These are phyloP conservation scores for Drosophila ficusphila DNA, from an alignment of 1,140 invertebrate genomes.

Conservation along the genomic window DNA sequence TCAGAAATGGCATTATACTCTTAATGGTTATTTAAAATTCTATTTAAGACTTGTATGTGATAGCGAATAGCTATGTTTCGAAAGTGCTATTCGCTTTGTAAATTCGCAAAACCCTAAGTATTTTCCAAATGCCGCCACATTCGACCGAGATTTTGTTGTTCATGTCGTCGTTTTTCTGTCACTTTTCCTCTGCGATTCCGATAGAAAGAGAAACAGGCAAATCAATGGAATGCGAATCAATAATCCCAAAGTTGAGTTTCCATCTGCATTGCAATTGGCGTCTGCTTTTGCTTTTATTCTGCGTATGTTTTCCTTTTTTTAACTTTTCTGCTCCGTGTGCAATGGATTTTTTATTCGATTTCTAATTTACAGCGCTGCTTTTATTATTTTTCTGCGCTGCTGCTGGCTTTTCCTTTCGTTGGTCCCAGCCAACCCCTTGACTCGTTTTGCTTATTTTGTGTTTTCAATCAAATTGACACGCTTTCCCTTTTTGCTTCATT, in stretches of 20 bases:
- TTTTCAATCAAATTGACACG: conserved; percentile 68
- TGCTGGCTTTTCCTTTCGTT: conserved; percentile 40
- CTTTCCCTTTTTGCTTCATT: conserved; percentile 51
- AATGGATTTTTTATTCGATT: conserved; percentile 9
- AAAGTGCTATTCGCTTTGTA: neutral
- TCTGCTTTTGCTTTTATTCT: conserved; percentile 20
- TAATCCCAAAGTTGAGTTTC: conserved; percentile 35
- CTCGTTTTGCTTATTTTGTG: conserved; percentile 29
- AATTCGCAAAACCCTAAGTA: neutral
- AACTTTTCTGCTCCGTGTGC: conserved; percentile 4
- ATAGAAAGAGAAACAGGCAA: conserved; percentile 10
- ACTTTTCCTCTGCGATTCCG: conserved; percentile 1
- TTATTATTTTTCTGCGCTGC: conserved; percentile 10
- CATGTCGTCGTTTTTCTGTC: neutral
- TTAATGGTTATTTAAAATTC: neutral
- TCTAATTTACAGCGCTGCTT: neutral
- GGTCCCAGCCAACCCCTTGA: conserved; percentile 11
- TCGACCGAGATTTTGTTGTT: conserved; percentile 5
- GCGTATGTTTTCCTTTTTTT: conserved; percentile 20
- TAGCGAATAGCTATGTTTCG: neutral
- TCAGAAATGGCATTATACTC: too few species aligned
- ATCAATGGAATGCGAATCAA: conserved; percentile 68
- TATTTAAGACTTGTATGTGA: neutral
- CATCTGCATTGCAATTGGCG: conserved; percentile 8
- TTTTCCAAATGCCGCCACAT: conserved; percentile 3